Evolutionary conservation across 1,140 invertebrate genomes (phyloP).

Genomic region (Zaprionus davidi): DNA sequence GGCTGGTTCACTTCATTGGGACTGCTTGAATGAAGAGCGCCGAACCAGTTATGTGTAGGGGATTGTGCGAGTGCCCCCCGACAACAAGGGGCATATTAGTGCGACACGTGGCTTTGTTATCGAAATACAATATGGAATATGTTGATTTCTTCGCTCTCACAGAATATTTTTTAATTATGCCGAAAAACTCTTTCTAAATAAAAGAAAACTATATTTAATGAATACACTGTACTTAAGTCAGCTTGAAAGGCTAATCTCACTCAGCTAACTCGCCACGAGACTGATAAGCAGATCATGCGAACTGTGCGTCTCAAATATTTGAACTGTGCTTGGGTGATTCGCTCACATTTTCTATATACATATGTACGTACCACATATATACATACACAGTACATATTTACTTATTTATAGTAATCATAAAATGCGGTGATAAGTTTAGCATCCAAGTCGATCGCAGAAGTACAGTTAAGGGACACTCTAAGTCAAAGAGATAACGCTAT

Average conservation of each 20-base stretch:
- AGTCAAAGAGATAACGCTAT: neutral
- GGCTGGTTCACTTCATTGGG: slow-evolving; percentile 27
- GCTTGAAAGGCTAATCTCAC: slow-evolving; percentile 5
- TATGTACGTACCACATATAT: no score
- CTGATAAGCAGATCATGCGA: neutral
- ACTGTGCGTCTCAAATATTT: neutral
- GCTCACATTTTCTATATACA: neutral
- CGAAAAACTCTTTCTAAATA: no score
- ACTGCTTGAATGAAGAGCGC: slow-evolving; percentile 35
- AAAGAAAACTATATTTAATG: neutral
- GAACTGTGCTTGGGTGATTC: neutral
- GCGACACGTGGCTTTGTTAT: neutral
- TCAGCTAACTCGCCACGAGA: neutral
- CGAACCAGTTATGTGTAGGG: slow-evolving; percentile 37
- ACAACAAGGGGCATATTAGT: slow-evolving; percentile 6
- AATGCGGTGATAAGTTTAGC: neutral
- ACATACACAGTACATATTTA: neutral
- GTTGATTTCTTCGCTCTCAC: neutral
- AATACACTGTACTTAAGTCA: neutral
- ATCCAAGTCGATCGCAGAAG: neutral
- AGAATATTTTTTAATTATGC: no score
- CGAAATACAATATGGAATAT: neutral
- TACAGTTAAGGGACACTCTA: neutral
- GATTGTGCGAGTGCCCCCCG: neutral
- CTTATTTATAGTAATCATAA: neutral